A percentile compares a stretch with the other conserved stretches of the same genome.
Evolutionary conservation across 2,113 vertebrate genomes (phyloP).

Genomic region (Panurus biarmicus): DNA sequence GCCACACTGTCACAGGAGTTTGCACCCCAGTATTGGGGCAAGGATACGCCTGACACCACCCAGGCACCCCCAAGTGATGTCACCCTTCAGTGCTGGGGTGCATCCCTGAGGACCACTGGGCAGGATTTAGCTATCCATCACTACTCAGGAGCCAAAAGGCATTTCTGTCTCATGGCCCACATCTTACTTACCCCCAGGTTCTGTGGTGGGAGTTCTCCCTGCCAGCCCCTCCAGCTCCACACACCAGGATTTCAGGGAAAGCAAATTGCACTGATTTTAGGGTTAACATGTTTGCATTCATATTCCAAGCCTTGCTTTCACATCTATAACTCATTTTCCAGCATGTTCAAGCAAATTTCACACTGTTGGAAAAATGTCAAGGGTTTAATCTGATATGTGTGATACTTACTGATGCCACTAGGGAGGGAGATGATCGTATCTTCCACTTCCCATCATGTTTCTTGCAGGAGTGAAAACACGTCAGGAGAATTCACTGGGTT

Average conservation of each 20-base stretch:
- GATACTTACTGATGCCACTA: constrained; percentile 52
- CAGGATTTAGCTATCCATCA: background rate
- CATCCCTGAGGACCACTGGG: background rate
- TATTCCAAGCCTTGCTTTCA: constrained; percentile 32
- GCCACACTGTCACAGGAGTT: background rate
- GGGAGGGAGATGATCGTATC: constrained; percentile 13
- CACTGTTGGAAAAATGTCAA: constrained; percentile 53
- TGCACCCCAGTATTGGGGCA: background rate
- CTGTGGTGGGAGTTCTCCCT: background rate
- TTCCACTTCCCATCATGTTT: constrained; percentile 15
- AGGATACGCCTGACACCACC: background rate
- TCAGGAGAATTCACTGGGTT: background rate
- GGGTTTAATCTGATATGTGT: constrained; percentile 53
- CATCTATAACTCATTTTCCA: constrained; percentile 47
- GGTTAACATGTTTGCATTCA: constrained; percentile 11
- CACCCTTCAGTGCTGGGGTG: background rate
- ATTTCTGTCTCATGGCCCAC: background rate
- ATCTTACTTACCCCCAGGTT: background rate
- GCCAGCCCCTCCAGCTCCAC: background rate
- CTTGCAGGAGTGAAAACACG: background rate
- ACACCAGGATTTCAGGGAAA: background rate
- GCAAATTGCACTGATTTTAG: background rate
- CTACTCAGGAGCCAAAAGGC: background rate
- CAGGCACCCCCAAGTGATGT: background rate
- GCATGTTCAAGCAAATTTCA: constrained; percentile 53